Evolutionary conservation across 2,797 vertebrate species (phyloP).

Genomic region (Urosaurus nigricauda): DNA sequence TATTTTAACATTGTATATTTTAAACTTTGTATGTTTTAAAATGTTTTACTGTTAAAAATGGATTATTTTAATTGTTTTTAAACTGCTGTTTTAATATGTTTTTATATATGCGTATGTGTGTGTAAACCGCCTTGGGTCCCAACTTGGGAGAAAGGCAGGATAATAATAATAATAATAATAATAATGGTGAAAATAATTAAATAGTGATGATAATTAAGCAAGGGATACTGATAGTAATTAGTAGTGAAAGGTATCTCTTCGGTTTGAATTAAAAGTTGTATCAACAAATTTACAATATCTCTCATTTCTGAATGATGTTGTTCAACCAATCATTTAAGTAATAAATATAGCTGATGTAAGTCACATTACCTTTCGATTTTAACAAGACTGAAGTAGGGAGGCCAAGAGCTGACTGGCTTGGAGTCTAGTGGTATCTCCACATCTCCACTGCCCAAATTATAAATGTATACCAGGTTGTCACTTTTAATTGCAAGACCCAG

Average conservation of each 20-base stretch:
- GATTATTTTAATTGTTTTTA: too few species aligned
- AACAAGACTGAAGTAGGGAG: constrained; percentile 93
- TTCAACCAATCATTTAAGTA: not conserved
- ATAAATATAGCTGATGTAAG: not conserved
- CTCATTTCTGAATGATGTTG: not conserved
- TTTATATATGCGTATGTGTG: too few species aligned
- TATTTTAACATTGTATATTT: too few species aligned
- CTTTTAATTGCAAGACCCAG: constrained; percentile 96
- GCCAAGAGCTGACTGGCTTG: constrained; percentile 96
- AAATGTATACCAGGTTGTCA: constrained; percentile 93
- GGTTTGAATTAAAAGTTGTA: not conserved
- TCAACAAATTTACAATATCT: not conserved
- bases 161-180: too few species aligned
- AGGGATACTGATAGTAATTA: not conserved
- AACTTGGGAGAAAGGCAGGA: too few species aligned
- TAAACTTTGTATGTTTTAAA: too few species aligned
- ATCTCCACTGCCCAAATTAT: constrained; percentile 91
- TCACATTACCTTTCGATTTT: constrained; percentile 92
- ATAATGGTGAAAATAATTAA: too few species aligned
- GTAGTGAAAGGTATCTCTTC: not conserved
- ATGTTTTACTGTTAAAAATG: too few species aligned
- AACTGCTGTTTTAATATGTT: too few species aligned
- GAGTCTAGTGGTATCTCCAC: constrained; percentile 94
- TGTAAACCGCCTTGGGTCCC: too few species aligned
- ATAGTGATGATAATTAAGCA: not conserved